phyloP scores from a whole-genome alignment of 2,888 invertebrate species.

The Drosophila picticornis region DNA sequence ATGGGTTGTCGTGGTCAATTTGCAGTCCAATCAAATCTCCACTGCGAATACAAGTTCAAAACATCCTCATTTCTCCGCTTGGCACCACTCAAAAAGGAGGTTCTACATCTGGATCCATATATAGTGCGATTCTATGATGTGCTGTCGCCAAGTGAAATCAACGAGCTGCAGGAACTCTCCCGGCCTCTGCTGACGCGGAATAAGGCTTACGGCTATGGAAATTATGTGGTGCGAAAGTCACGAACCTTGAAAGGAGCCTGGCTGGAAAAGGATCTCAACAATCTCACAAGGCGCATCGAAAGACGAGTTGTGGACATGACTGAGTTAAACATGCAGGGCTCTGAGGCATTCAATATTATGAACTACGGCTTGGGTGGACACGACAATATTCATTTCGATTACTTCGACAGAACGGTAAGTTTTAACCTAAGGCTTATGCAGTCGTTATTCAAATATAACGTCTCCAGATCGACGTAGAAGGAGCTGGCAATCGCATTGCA shows the following conservation, averaged over 20 bases:
- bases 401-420: constrained; percentile 56
- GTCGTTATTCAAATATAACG: not conserved
- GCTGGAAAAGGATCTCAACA: constrained; percentile 51
- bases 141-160: constrained; percentile 70
- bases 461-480: not conserved
- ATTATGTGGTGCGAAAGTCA: constrained; percentile 10
- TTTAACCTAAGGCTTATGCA: not conserved
- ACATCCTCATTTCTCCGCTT: constrained; percentile 66
- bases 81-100: constrained; percentile 81
- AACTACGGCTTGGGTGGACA: constrained; percentile 83
- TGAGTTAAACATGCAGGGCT: constrained; percentile 60
- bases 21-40: constrained; percentile 36
- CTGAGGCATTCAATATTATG: constrained; percentile 76
- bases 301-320: constrained; percentile 77
- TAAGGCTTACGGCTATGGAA: constrained; percentile 30
- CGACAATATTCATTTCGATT: constrained; percentile 76
- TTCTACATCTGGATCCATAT: constrained; percentile 67
- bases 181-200: constrained; percentile 63
- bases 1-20: constrained; percentile 75
- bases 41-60: constrained; percentile 64
- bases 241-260: constrained; percentile 79
- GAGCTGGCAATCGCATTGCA: constrained; percentile 92
- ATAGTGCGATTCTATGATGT: constrained; percentile 77
- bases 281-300: constrained; percentile 55
- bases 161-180: constrained; percentile 59